These are phyloP conservation scores for Clarias macrocephalus DNA, from an alignment of 2,113 vertebrate genomes.

Conservation along the genomic window DNA sequence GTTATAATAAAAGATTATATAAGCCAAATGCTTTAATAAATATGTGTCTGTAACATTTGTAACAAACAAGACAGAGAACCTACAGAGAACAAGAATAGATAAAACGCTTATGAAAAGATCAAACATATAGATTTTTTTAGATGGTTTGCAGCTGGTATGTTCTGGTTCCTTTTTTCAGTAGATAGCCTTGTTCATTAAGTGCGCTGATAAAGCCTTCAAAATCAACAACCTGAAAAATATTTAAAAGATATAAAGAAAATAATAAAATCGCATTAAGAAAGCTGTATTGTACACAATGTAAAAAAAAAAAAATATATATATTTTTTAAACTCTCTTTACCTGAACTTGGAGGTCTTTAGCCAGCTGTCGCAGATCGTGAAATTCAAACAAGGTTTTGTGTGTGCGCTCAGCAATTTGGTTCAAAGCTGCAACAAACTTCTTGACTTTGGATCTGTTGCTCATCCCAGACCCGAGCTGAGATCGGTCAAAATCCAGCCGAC, in stretches of 20 bases:
- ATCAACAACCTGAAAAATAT: constrained; percentile 80
- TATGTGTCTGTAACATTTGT: constrained; percentile 2
- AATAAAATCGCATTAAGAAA: not conserved
- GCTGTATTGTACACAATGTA: not conserved
- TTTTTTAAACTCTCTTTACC: no score
- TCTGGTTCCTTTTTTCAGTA: constrained; percentile 89
- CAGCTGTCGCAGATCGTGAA: constrained; percentile 82
- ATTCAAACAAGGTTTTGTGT: constrained; percentile 85
- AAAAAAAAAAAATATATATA: not conserved
- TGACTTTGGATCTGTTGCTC: constrained; percentile 89
- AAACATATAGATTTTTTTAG: constrained; percentile 62
- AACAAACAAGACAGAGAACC: not conserved
- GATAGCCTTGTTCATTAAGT: constrained; percentile 94
- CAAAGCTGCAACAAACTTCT: constrained; percentile 84
- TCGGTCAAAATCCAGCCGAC: constrained; percentile 91
- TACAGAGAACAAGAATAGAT: not conserved
- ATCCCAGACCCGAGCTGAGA: constrained; percentile 96
- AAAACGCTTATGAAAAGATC: not conserved
- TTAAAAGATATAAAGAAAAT: not conserved
- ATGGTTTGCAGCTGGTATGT: constrained; percentile 92
- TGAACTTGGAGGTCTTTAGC: constrained; percentile 81
- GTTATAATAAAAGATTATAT: not conserved
- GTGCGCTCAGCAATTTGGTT: constrained; percentile 84
- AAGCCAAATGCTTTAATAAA: not conserved
- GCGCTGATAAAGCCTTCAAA: constrained; percentile 92